These are phyloP conservation scores for Drosophila repleta DNA, from an alignment of 1,140 invertebrate genomes.

Conservation along the genomic window DNA sequence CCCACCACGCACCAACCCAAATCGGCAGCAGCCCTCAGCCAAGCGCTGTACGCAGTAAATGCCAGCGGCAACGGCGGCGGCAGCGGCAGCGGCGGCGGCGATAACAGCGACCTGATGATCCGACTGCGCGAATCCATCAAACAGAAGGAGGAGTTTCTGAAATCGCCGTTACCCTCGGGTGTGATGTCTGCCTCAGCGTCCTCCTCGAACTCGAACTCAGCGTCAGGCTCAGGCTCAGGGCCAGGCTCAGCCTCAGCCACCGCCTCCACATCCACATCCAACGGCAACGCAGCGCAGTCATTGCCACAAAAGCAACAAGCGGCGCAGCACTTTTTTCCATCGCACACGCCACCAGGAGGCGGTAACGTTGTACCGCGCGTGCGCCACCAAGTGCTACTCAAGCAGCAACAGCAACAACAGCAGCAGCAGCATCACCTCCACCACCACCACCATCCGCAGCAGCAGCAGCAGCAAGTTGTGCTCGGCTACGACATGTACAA, in stretches of 20 bases:
- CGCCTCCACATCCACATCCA: constrained; percentile 18
- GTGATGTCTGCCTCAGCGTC: constrained; percentile 33
- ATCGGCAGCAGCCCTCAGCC: constrained; percentile 47
- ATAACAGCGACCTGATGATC: constrained; percentile 81
- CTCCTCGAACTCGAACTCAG: no score
- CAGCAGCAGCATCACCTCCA: constrained; percentile 37
- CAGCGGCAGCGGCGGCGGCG: constrained; percentile 37
- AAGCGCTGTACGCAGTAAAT: constrained; percentile 56
- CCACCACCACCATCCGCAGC: constrained; percentile 41
- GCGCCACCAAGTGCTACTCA: constrained; percentile 59
- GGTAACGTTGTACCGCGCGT: constrained; percentile 30
- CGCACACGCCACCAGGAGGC: constrained; percentile 53
- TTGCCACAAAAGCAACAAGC: constrained; percentile 47
- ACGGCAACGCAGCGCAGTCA: constrained; percentile 56
- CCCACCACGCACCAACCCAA: constrained; percentile 64
- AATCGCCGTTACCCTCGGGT: constrained; percentile 86
- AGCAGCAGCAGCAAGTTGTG: constrained; percentile 48
- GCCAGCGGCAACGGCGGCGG: constrained; percentile 23
- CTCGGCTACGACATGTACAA: constrained; percentile 66
- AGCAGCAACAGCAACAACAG: constrained; percentile 50
- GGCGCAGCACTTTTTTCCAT: constrained; percentile 80
- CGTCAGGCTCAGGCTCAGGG: background rate
- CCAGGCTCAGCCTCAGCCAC: background rate
- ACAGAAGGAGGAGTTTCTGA: constrained; percentile 94
- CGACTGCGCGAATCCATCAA: constrained; percentile 90